Base-by-base conservation (phyloP, 2,888 invertebrate genomes). In the Rotaria socialis region DNA sequence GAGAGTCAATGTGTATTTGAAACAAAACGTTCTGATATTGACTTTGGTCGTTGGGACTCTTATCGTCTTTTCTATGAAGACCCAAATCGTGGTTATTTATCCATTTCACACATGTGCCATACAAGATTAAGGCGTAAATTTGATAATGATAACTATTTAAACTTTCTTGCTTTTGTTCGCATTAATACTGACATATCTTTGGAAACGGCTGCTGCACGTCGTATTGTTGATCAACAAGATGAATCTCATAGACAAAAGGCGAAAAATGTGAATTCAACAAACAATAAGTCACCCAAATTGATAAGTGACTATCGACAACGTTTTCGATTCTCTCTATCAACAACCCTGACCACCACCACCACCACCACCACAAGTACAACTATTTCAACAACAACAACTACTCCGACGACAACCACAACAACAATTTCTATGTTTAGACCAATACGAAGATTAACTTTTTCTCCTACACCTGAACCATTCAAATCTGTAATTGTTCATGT, bases 291-390 rank as follows among this genome's bases (percentile, higher is more conserved):
- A 47, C 47, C 80, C 0, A 80, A 80, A 47, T 5, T 47, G 24
- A 80, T 47, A 2, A 80, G 43, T 80, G 80, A 80, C 6, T 80
- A 80, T 80, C 43, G 80, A 47, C 80, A 80, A 47, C 80, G 80
- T n/a, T 47, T 80, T 80, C 80, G 47, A 80, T 27, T 60, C 55
- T 6, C 67, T 84, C 56, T 60, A 86, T n/a, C 86, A 86, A 60
- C 84, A 84, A 52, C 67, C 52, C 67, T 67, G 60, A 60, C 67
- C 41, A 60, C 50, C 56, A 58, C n/a, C 27, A 47, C 67, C 27
- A 74, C 86, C 43, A 60, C 84, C 47, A 50, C 56, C 50, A 67
- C 86, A 27, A 67, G 24, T 0, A 52, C 84, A 56, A 27, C 41
- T 22, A 55, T 56, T 8, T 67, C 86, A 50, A 84, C 50, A 3